These are phyloP conservation scores for Chydorus sphaericus DNA, from an alignment of 2,888 invertebrate genomes.

Conservation along the genomic window DNA sequence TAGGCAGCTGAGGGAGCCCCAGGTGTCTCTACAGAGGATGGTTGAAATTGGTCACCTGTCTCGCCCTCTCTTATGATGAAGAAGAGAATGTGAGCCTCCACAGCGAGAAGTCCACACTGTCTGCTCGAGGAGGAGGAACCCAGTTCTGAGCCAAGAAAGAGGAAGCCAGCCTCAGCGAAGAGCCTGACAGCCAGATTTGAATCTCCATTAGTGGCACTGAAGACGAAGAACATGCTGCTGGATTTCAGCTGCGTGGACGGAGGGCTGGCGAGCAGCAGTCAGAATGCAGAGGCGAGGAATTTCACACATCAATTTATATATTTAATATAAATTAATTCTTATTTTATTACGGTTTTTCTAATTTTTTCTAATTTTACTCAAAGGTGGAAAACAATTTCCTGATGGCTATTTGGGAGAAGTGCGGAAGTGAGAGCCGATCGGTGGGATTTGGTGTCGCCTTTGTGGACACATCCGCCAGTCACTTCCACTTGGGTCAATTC, in stretches of 20 bases:
- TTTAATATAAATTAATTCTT: neutral
- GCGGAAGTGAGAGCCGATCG: conserved; percentile 16
- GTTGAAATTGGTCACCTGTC: conserved; percentile 14
- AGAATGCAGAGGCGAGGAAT: conserved; percentile 6
- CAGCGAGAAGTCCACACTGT: neutral
- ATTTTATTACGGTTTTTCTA: too few relatives aligned
- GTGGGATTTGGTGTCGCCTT: conserved; percentile 71
- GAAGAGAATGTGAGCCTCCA: conserved; percentile 10
- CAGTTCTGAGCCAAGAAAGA: neutral
- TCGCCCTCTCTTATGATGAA: conserved; percentile 13
- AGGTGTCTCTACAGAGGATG: conserved; percentile 25
- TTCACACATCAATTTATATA: conserved; percentile 28
- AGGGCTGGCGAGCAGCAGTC: neutral
- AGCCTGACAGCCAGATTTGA: neutral
- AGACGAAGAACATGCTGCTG: conserved; percentile 6
- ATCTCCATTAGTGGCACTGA: neutral
- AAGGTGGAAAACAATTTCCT: conserved; percentile 47
- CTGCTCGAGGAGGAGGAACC: neutral
- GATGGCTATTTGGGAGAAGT: conserved; percentile 64
- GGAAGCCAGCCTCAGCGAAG: neutral
- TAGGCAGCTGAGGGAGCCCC: conserved; percentile 29
- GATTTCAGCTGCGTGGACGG: conserved; percentile 6
- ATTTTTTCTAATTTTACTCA: too few relatives aligned
- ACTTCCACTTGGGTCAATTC: conserved; percentile 81
- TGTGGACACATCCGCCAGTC: conserved; percentile 85